A percentile compares a stretch with the other conserved stretches of the same genome.
Evolutionary conservation across 2,113 vertebrate species (phyloP).

Genomic region (Vombatus ursinus): DNA sequence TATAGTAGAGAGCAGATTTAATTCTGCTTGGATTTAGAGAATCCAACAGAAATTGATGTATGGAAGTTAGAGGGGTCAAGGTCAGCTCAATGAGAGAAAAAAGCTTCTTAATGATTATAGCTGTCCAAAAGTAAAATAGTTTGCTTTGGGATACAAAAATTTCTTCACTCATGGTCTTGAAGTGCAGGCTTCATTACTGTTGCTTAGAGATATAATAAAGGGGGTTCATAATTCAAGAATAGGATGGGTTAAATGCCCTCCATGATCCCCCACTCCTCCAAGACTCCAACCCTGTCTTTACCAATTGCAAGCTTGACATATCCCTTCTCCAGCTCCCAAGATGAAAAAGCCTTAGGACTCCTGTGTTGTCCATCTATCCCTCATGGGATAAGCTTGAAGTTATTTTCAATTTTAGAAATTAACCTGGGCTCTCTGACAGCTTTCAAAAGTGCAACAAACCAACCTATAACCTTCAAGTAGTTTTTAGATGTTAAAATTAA

Average conservation of each 20-base stretch:
- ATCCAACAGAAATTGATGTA: neutral
- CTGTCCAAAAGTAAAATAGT: neutral
- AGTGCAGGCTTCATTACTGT: neutral
- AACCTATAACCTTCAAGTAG: constrained; percentile 33
- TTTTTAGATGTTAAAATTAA: constrained; percentile 43
- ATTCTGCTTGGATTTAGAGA: neutral
- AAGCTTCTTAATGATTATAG: neutral
- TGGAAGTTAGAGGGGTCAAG: neutral
- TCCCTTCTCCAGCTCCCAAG: neutral
- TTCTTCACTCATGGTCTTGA: neutral
- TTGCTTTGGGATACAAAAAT: neutral
- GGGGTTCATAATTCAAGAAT: neutral
- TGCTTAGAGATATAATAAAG: neutral
- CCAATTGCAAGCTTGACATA: neutral
- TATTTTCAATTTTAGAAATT: neutral
- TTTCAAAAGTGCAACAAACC: constrained; percentile 45
- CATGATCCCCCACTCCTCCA: neutral
- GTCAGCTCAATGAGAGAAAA: neutral
- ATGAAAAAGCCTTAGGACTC: neutral
- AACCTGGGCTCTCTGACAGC: constrained; percentile 30
- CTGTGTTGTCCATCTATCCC: neutral
- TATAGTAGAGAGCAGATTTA: neutral
- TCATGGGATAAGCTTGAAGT: neutral
- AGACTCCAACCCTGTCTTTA: neutral
- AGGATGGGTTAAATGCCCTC: neutral